Evolutionary conservation across 2,797 vertebrate genomes (phyloP), one percentile per base, ranked within the genome.

Genomic region (Pristis pectinata): DNA sequence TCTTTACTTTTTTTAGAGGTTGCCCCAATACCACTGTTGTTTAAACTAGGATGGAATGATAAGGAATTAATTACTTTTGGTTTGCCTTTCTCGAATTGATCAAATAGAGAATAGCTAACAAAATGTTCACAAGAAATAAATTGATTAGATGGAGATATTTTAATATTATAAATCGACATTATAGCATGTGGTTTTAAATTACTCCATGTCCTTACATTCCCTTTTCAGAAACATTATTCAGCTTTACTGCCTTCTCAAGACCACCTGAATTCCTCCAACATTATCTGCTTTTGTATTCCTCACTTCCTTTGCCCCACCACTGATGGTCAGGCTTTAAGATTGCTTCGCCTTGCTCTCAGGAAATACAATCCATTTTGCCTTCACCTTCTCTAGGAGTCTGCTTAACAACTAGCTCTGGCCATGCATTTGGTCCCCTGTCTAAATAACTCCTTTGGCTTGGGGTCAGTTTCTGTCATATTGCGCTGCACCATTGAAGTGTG

Each of bases 71-170:
- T 17, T 37, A 64, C 13, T 61, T 89, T 13, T 61, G 34, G 15
- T 8, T 89, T 64, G 27, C 13, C 27, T 27, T 85, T 49, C 83
- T 85, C 53, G n/a, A 59, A 41, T 64, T 64, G 59, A 41, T 91
- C 87, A n/a, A 41, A 41, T 37, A 91, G n/a, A 24, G 87, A 91
- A 67, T n/a, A 67, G n/a, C 59, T 91, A 89, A 89, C 56, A 34
- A 8, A 34, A 89, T 5, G 85, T 61, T 61, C 9, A 64, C 7
- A 67, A 37, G 19, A 41, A 91, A 67, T 37, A 41, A n/a, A n/a
- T 89, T 89, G 34, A 89, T 37, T 89, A 27, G 11, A 56, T 13
- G 49, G 27, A 85, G 53, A 49, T 1, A 64, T 34, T 22, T 89
- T 89, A 89, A 37, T 37, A 91, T 24, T 41, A 24, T 37, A 41